A percentile compares a stretch with the other conserved stretches of the same genome.
phyloP scores from a whole-genome alignment of 2,888 invertebrate species.

The Magallana nippona region DNA sequence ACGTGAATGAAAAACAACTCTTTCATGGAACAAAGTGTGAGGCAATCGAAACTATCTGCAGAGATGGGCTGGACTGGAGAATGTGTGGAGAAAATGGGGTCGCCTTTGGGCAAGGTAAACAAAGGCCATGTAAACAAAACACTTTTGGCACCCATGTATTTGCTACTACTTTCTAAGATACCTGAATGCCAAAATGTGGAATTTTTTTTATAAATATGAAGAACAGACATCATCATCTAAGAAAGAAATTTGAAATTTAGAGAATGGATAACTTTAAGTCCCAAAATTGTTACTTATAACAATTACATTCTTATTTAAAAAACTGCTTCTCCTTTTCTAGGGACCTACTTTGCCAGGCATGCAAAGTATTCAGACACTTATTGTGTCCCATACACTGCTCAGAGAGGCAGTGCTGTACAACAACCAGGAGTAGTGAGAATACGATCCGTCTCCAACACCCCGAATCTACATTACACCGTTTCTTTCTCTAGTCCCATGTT shows the following conservation, averaged over 20 bases:
- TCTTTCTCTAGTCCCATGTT: too few species aligned
- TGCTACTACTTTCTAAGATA: background rate
- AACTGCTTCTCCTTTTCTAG: slow-evolving; percentile 41
- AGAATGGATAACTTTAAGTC: too few species aligned
- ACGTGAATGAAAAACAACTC: slow-evolving; percentile 62
- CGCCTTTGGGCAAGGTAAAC: slow-evolving; percentile 63
- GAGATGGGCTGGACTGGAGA: slow-evolving; percentile 68
- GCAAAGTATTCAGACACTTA: slow-evolving; percentile 59
- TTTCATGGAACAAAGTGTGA: slow-evolving; percentile 59
- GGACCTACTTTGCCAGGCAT: slow-evolving; percentile 61
- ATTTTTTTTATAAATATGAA: too few species aligned
- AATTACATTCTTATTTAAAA: too few species aligned
- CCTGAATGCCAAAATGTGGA: too few species aligned
- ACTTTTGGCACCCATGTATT: background rate
- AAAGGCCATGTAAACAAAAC: background rate
- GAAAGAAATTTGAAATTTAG: too few species aligned
- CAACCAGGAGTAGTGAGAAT: background rate
- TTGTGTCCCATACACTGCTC: slow-evolving; percentile 27
- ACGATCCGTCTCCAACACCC: too few species aligned
- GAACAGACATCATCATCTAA: too few species aligned
- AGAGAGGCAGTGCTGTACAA: background rate
- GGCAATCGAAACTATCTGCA: slow-evolving; percentile 61
- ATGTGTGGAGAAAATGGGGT: slow-evolving; percentile 67
- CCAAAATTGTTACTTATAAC: too few species aligned
- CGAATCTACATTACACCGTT: too few species aligned